A percentile compares a stretch with the other conserved stretches of the same genome.
Conservation (phyloP, 37 sponge, comb jelly and placozoan genomes). For the Tethya wilhelma region DNA sequence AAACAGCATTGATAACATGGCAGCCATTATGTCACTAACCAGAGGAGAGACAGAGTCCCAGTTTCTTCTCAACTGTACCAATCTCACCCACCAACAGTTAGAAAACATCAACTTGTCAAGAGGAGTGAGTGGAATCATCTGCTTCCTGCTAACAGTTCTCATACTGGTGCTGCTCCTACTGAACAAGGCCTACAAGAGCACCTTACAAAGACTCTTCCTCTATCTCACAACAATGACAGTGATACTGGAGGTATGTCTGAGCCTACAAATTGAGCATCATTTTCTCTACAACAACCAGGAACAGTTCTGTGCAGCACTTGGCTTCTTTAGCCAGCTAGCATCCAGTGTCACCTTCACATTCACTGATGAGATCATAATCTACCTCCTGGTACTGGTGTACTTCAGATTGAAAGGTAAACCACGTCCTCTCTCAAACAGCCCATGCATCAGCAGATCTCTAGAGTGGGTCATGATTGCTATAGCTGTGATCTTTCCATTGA, state of each 20-base stretch:
- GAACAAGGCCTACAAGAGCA: slow-evolving; percentile 19
- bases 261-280: background rate
- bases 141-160: background rate
- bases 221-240: background rate
- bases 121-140: background rate
- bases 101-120: slow-evolving; percentile 1
- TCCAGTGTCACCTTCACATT: background rate
- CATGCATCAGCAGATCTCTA: no score
- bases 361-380: background rate
- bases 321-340: background rate
- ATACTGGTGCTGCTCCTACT: slow-evolving; percentile 3
- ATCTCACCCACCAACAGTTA: background rate
- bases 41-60: no score
- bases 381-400: background rate
- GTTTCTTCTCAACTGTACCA: slow-evolving; percentile 17
- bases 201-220: slow-evolving; percentile 12
- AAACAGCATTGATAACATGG: no score
- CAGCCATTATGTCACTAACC: no score
- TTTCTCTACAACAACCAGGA: background rate
- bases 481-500: background rate
- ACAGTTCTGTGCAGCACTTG: background rate
- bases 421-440: no score
- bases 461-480: background rate
- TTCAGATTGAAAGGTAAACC: background rate
- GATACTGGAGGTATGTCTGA: background rate